Percentiles rank a stretch among this genome's conserved stretches.
Evolutionary conservation across 1,140 invertebrate species (phyloP).

Genomic region (Platyura marginata): DNA sequence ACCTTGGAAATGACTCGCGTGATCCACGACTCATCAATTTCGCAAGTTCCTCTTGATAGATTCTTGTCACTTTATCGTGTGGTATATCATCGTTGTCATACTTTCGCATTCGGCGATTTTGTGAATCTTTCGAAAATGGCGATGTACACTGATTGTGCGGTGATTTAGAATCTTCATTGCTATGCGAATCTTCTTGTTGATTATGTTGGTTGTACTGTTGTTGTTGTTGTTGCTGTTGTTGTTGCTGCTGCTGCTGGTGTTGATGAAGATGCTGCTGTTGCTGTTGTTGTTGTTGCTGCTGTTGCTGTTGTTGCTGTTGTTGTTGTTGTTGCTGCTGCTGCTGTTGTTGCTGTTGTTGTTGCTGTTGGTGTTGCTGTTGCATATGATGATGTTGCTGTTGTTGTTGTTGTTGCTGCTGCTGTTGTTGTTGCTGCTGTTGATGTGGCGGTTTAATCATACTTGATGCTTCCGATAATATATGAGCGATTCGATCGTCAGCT

Average conservation of each 20-base stretch:
- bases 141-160: slow-evolving; percentile 55
- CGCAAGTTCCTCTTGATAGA: slow-evolving; percentile 90
- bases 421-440: slow-evolving; percentile 7
- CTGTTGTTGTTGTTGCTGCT: slow-evolving; percentile 4
- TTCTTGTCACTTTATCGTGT: slow-evolving; percentile 89
- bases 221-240: slow-evolving; percentile 5
- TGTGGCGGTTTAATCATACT: slow-evolving; percentile 39
- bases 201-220: slow-evolving; percentile 5
- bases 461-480: slow-evolving; percentile 81
- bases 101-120: slow-evolving; percentile 52
- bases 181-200: slow-evolving; percentile 37
- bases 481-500: slow-evolving; percentile 82
- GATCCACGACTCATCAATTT: slow-evolving; percentile 68
- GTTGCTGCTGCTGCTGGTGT: slow-evolving; percentile 4
- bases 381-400: slow-evolving; percentile 6
- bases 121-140: slow-evolving; percentile 45
- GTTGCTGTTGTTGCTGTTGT: slow-evolving; percentile 6
- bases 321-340: slow-evolving; percentile 4
- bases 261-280: slow-evolving; percentile 18
- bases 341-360: slow-evolving; percentile 9
- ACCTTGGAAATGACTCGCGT: slow-evolving; percentile 52
- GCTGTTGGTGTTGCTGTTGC: slow-evolving; percentile 15
- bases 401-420: slow-evolving; percentile 4
- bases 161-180: slow-evolving; percentile 65
- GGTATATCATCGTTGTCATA: slow-evolving; percentile 89